Base-by-base conservation (phyloP, 2,888 invertebrate species). In the Acheta domesticus region DNA sequence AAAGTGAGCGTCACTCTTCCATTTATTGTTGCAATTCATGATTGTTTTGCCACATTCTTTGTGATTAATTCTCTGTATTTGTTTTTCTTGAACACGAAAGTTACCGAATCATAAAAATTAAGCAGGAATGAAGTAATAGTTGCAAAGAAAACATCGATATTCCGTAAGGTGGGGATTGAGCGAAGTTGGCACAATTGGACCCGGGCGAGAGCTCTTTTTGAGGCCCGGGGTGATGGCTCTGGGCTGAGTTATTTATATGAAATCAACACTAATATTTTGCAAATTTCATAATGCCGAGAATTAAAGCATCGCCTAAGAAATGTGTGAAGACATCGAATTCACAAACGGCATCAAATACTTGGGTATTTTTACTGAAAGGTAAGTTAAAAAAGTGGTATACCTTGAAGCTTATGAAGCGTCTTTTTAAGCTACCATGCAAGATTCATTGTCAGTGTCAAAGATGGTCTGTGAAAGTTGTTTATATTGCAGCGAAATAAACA, bases 291-390 rank as follows among this genome's bases (percentile, higher is more conserved):
- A 91, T 91, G 91, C 88, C 89, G 79, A 91, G 89, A 85, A 89
- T 86, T 84, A 91, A 88, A 88, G 88, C 87, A 85, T 90, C 89
- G 79, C 89, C 87, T 82, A 88, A 87, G 85, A 89, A 88, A 84
- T 89, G 86, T 84, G 87, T 87, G 83, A 89, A 88, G 86, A 85
- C 88, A 23, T 83, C 85, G 49, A 87, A 87, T 82, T 86, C 88
- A 76, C 90, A 90, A 85, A 89, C 91, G 80, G 88, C 91, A 75
- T 89, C 91, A 83, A 92, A 91, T 85, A 92, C 92, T 16, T 93
- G 92, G 92, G 88, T 92, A 84, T 89, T 93, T 84, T 86, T 93
- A 80, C 86, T 91, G 82, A 91, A 91, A 90, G 92, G 93, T 92
- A 86, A 86, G 83, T 81, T 80, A 81, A 80, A 79, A 80, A 76